A percentile compares a stretch with the other conserved stretches of the same genome.
phyloP scores from a whole-genome alignment of 1,140 invertebrate species.

The Drosophila tristis region DNA sequence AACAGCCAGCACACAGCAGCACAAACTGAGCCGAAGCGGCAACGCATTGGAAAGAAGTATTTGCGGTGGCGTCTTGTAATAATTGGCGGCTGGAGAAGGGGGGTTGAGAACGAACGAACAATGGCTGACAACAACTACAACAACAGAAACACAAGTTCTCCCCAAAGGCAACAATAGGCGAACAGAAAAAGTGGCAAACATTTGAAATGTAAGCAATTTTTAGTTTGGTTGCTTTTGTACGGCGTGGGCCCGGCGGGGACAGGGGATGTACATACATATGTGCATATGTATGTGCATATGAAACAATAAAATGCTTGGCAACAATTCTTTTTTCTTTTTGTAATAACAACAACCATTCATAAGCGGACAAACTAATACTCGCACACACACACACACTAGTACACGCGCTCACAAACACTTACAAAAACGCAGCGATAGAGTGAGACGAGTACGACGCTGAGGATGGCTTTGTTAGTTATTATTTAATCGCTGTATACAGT shows the following conservation, averaged over 20 bases:
- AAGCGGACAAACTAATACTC: constrained; percentile 23
- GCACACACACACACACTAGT: constrained; percentile 19
- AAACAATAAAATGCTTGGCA: constrained; percentile 61
- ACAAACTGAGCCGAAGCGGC: constrained; percentile 54
- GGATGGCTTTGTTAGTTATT: constrained; percentile 62
- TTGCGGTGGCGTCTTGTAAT: constrained; percentile 79
- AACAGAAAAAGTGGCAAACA: constrained; percentile 1
- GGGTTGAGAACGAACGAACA: constrained; percentile 41
- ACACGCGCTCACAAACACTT: constrained; percentile 4
- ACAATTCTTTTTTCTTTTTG: constrained; percentile 50
- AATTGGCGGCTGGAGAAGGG: constrained; percentile 49
- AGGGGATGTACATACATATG: too few species aligned
- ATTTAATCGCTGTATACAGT: constrained; percentile 35
- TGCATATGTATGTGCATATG: not conserved
- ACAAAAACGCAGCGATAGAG: constrained; percentile 1
- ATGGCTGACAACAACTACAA: constrained; percentile 68
- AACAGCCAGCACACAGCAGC: constrained; percentile 27
- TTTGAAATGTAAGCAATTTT: constrained; percentile 31
- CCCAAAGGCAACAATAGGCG: constrained; percentile 24
- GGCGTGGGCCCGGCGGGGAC: not conserved
- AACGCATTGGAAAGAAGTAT: constrained; percentile 64
- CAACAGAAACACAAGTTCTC: constrained; percentile 20
- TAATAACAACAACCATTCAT: constrained; percentile 63
- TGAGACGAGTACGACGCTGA: constrained; percentile 37
- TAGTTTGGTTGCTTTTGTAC: constrained; percentile 5